Evolutionary conservation across 2,888 invertebrate genomes (phyloP).

Genomic region (Agriopis leucophaearia): DNA sequence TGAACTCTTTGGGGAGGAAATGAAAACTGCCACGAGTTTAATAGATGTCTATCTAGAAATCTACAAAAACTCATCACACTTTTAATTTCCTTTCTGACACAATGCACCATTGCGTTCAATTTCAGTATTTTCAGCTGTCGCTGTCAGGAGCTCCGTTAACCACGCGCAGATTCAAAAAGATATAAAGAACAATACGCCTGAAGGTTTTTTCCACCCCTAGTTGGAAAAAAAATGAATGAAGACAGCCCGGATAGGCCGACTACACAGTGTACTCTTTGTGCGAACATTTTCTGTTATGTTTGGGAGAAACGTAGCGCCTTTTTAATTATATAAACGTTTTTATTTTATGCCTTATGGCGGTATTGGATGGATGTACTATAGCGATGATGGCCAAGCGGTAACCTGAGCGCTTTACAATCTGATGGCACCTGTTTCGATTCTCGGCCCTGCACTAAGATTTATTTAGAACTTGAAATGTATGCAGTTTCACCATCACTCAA

Average conservation of each 20-base stretch:
- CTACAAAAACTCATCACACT: not conserved
- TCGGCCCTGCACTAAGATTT: too few species aligned
- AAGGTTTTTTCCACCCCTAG: constrained; percentile 4
- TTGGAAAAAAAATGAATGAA: constrained; percentile 19
- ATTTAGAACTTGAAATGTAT: too few species aligned
- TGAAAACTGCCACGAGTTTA: not conserved
- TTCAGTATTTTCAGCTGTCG: constrained; percentile 7
- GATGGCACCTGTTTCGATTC: too few species aligned
- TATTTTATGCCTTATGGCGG: not conserved
- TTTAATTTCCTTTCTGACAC: constrained; percentile 13
- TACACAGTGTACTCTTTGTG: constrained; percentile 14
- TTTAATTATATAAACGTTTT: not conserved
- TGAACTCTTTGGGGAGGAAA: not conserved
- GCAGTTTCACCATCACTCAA: too few species aligned
- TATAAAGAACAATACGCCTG: constrained; percentile 22
- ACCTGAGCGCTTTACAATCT: too few species aligned
- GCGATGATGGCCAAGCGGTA: too few species aligned
- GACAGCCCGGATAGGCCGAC: constrained; percentile 1
- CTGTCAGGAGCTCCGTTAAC: constrained; percentile 12
- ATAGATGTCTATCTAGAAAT: not conserved
- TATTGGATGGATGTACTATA: too few species aligned
- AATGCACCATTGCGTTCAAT: not conserved
- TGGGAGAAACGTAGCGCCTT: not conserved
- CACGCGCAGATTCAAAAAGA: constrained; percentile 30
- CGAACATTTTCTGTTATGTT: constrained; percentile 3